phyloP scores from a whole-genome alignment of 2,888 invertebrate genomes.

The Orchestes rusci region DNA sequence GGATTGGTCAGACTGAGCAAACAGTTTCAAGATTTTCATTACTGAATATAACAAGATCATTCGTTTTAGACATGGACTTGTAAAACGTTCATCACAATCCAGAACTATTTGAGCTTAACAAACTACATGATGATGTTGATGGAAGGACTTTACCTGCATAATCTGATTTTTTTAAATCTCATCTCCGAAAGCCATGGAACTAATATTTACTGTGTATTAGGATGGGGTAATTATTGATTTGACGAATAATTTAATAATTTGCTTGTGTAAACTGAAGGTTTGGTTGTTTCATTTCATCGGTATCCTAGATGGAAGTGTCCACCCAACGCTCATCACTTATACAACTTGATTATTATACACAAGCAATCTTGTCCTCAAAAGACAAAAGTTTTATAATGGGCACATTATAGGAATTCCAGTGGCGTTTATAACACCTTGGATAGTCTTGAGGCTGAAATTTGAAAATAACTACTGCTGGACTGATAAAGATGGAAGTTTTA shows the following conservation, averaged over 20 bases:
- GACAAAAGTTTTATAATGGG: no score
- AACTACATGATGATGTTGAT: constrained; percentile 64
- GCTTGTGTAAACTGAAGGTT: no score
- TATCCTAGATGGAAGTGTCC: no score
- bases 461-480: constrained; percentile 58
- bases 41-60: no score
- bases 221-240: constrained; percentile 56
- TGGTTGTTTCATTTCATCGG: no score
- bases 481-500: constrained; percentile 43
- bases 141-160: constrained; percentile 64
- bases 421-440: constrained; percentile 54
- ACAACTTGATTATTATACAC: no score
- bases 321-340: no score
- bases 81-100: constrained; percentile 52
- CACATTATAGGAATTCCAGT: no score
- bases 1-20: no score
- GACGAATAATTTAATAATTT: no score
- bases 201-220: constrained; percentile 51
- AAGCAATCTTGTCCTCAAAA: no score
- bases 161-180: constrained; percentile 56
- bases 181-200: constrained; percentile 57
- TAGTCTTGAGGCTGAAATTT: constrained; percentile 45
- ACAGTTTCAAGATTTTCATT: no score
- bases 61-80: constrained; percentile 57
- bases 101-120: constrained; percentile 58